Evolutionary conservation across 1,140 invertebrate genomes (phyloP).

Genomic region (Aphelenchoides besseyi): DNA sequence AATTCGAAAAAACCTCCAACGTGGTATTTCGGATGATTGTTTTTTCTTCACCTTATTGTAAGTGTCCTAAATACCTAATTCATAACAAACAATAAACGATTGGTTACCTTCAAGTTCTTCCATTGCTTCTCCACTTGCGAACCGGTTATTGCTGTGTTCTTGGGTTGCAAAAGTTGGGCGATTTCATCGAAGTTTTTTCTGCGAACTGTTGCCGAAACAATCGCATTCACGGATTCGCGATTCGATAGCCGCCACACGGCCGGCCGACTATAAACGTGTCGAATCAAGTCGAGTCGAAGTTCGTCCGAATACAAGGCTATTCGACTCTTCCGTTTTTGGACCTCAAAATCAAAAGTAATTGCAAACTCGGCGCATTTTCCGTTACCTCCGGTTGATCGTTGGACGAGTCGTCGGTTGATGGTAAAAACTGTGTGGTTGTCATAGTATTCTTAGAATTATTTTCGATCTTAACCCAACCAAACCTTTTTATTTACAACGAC

Average conservation of each 20-base stretch:
- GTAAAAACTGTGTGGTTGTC: neutral
- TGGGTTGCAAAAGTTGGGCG: neutral
- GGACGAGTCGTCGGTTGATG: neutral
- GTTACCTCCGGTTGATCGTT: neutral
- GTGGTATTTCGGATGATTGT: too few relatives aligned
- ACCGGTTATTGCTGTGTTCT: neutral
- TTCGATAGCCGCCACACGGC: neutral
- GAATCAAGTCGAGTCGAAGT: neutral
- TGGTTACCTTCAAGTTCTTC: constrained; percentile 22
- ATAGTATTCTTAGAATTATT: too few relatives aligned
- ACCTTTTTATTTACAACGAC: too few relatives aligned
- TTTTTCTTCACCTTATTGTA: constrained; percentile 16
- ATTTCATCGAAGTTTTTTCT: neutral
- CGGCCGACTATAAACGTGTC: neutral
- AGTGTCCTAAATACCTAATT: constrained; percentile 14
- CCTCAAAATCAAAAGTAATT: neutral
- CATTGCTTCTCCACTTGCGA: constrained; percentile 9
- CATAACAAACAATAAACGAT: neutral
- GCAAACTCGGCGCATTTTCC: neutral
- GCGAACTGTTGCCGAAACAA: neutral
- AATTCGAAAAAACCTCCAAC: constrained; percentile 13
- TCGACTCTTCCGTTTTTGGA: constrained; percentile 10
- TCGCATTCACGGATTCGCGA: neutral
- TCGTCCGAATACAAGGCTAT: constrained; percentile 8
- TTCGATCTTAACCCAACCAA: too few relatives aligned